Percentiles rank a stretch among this genome's conserved stretches.
phyloP scores from a whole-genome alignment of 2,797 vertebrate genomes.

The Rhadinocentrus ornatus region DNA sequence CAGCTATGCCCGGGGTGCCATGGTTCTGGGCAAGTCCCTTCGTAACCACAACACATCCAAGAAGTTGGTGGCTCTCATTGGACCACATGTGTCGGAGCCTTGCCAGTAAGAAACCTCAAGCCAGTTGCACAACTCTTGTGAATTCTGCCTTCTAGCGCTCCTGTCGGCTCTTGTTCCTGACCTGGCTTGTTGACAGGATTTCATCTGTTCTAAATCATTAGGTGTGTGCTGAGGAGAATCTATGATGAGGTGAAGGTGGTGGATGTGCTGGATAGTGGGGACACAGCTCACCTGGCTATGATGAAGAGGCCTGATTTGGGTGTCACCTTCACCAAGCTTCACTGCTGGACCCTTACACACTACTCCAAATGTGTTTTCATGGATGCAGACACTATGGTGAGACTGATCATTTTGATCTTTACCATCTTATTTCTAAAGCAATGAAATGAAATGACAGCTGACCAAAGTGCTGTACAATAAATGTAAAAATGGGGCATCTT shows the following conservation, averaged over 20 bases:
- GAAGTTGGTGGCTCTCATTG: conserved; percentile 88
- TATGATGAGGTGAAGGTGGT: conserved; percentile 92
- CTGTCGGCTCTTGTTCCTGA: conserved; percentile 11
- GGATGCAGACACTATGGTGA: conserved; percentile 98
- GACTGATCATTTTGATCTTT: conserved; percentile 21
- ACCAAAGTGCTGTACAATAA: too few species aligned
- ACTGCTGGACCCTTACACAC: conserved; percentile 92
- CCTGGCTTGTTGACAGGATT: neutral
- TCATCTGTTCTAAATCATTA: conserved; percentile 58
- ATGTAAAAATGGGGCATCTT: too few species aligned
- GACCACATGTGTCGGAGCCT: conserved; percentile 89
- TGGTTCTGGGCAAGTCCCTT: conserved; percentile 94
- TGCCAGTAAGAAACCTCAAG: conserved; percentile 84
- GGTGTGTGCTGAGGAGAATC: conserved; percentile 87
- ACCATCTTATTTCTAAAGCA: too few species aligned
- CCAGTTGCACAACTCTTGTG: neutral
- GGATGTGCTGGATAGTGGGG: conserved; percentile 93
- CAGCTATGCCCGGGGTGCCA: conserved; percentile 92
- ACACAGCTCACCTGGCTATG: conserved; percentile 91
- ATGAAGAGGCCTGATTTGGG: conserved; percentile 96
- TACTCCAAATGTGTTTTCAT: conserved; percentile 98
- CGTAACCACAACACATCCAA: conserved; percentile 87
- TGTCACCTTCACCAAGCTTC: conserved; percentile 94
- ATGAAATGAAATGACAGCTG: too few species aligned
- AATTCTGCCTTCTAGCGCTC: neutral